Percentiles rank a stretch among this genome's conserved stretches.
Evolutionary conservation across 2,113 vertebrate genomes (phyloP).

Genomic region (Glaucomys volans): DNA sequence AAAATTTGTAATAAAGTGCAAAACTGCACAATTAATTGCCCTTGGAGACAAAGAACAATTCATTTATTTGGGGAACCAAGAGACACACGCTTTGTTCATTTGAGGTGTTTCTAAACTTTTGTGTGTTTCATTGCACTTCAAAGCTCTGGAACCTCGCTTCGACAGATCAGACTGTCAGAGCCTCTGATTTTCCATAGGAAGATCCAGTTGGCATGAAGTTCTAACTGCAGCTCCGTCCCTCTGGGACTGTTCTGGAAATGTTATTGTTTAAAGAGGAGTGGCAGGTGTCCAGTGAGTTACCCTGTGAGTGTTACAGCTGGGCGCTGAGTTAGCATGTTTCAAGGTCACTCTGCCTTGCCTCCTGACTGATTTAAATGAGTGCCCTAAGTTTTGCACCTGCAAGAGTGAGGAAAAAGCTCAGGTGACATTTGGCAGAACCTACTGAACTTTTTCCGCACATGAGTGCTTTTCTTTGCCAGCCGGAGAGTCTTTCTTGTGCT

Average conservation of each 20-base stretch:
- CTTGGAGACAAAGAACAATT: neutral
- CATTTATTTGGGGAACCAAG: neutral
- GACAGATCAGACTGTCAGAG: neutral
- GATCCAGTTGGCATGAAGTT: neutral
- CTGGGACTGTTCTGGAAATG: neutral
- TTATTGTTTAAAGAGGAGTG: neutral
- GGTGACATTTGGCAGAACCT: constrained; percentile 43
- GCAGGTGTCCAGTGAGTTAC: neutral
- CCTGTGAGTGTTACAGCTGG: neutral
- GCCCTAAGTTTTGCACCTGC: neutral
- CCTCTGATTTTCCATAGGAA: neutral
- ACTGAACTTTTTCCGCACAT: neutral
- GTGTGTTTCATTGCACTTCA: neutral
- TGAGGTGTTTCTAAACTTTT: neutral
- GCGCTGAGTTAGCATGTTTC: neutral
- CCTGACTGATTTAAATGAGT: constrained; percentile 21
- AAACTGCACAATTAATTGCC: neutral
- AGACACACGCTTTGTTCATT: neutral
- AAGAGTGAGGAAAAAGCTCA: neutral
- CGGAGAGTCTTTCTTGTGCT: neutral
- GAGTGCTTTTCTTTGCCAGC: neutral
- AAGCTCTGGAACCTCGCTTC: neutral
- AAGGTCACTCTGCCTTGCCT: accelerated
- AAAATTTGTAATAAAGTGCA: neutral
- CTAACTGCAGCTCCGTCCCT: neutral